phyloP scores from a whole-genome alignment of 2,888 invertebrate genomes.

The Andrena flavipes region DNA sequence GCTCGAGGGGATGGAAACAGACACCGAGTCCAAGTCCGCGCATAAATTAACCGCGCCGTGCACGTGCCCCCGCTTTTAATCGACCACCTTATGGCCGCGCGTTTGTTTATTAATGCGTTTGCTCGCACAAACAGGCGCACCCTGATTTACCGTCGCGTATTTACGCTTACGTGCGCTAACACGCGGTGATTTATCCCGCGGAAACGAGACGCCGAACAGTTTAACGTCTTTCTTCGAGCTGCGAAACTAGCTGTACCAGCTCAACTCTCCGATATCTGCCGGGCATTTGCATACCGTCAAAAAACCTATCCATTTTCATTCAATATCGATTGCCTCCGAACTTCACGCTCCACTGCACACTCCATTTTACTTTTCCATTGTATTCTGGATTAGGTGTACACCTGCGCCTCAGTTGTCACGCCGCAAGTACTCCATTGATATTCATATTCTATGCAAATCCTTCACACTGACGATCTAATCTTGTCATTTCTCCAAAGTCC shows the following conservation, averaged over 20 bases:
- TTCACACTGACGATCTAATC: too few species aligned
- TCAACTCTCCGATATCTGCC: not conserved
- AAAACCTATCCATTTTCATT: not conserved
- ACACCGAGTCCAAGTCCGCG: slow-evolving; percentile 34
- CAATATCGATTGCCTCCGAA: not conserved
- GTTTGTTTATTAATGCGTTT: slow-evolving; percentile 78
- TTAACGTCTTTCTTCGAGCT: slow-evolving; percentile 16
- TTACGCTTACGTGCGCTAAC: slow-evolving; percentile 68
- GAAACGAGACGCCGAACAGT: slow-evolving; percentile 43
- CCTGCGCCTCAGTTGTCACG: too few species aligned
- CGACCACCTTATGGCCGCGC: slow-evolving; percentile 70
- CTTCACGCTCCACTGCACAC: too few species aligned
- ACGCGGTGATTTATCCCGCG: slow-evolving; percentile 69
- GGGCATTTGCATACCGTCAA: not conserved
- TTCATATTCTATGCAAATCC: too few species aligned
- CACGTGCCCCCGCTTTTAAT: slow-evolving; percentile 72
- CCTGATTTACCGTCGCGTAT: slow-evolving; percentile 68
- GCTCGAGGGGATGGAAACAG: slow-evolving; percentile 32
- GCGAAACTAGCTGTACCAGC: slow-evolving; percentile 7
- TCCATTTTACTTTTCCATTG: too few species aligned
- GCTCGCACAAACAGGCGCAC: slow-evolving; percentile 61
- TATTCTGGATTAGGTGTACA: too few species aligned
- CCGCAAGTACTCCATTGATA: too few species aligned
- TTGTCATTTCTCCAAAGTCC: too few species aligned
- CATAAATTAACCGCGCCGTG: slow-evolving; percentile 74